Evolutionary conservation across 2,888 invertebrate species (phyloP).

Genomic region (Aphrophora alni): DNA sequence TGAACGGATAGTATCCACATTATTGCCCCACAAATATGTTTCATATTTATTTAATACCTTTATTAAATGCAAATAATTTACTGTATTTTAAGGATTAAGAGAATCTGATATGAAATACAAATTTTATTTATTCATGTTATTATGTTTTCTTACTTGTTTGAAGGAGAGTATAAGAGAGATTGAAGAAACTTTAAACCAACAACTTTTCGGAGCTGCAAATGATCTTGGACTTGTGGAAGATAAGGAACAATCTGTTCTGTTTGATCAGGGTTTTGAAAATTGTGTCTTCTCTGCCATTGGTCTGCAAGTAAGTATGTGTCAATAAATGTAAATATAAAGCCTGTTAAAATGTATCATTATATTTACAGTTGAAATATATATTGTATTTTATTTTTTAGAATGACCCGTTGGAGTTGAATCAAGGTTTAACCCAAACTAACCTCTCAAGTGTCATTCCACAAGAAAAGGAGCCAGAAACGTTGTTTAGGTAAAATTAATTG

Average conservation of each 20-base stretch:
- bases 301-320: constrained; percentile 42
- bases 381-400: constrained; percentile 38
- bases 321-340: no score
- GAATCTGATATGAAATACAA: no score
- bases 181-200: constrained; percentile 58
- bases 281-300: constrained; percentile 48
- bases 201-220: constrained; percentile 51
- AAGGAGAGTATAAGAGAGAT: constrained; percentile 58
- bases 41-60: no score
- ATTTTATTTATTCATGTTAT: no score
- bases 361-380: not conserved
- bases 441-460: constrained; percentile 8
- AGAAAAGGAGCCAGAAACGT: not conserved
- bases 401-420: constrained; percentile 43
- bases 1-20: no score
- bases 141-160: constrained; percentile 22
- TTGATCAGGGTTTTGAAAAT: constrained; percentile 46
- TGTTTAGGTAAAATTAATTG: not conserved
- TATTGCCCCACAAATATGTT: no score
- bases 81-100: no score
- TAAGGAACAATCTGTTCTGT: constrained; percentile 36
- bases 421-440: not conserved
- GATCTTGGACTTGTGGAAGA: constrained; percentile 21
- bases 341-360: not conserved
- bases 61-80: no score